Evolutionary conservation across 2,888 invertebrate genomes (phyloP), one percentile per base, ranked within the genome.

Genomic region (Netelia melanura): DNA sequence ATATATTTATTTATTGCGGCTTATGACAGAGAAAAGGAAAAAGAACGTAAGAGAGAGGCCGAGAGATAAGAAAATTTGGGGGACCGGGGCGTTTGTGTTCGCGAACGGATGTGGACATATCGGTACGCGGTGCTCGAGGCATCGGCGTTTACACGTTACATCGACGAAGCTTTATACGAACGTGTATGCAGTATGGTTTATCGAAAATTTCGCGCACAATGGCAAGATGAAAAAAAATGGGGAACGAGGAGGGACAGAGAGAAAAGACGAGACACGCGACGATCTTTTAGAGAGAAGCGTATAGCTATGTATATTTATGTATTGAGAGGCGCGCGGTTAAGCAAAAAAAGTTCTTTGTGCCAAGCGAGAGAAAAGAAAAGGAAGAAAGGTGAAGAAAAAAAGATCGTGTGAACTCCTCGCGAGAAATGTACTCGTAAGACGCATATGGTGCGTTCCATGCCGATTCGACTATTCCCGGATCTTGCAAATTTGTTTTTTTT

Each of bases 81-180:
- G 62, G 74, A 68, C 68, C 77, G 64, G 56, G 58, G 70, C 68
- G 54, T 81, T 81, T 74, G 44, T 44, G 71, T 64, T 75, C 71
- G 70, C 70, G 25, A 81, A 83, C 87, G 89, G 89, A 89, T 88
- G 88, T 89, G 86, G 83, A 87, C 81, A 86, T 86, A 87, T 88
- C 86, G 84, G 68, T 80, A 86, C 76, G 76, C 85, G 65, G 70
- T 71, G 58, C 83, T 67, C 79, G 21, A 56, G 21, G 58, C 21
- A 21, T 58, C 17, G 10, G 17, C 52, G 65, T 75, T 70, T 52
- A 80, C 70, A 79, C 74, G 56, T 72, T 70, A 68, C 87, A 74
- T 82, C 79, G 43, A 38, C 64, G 44, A 76, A 76, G 56, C 54
- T 25, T 83, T 77, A 17, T 58, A 83, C 64, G 76, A 23, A 11